phyloP scores from a whole-genome alignment of 1,140 invertebrate species.

The Eriocheir sinensis region DNA sequence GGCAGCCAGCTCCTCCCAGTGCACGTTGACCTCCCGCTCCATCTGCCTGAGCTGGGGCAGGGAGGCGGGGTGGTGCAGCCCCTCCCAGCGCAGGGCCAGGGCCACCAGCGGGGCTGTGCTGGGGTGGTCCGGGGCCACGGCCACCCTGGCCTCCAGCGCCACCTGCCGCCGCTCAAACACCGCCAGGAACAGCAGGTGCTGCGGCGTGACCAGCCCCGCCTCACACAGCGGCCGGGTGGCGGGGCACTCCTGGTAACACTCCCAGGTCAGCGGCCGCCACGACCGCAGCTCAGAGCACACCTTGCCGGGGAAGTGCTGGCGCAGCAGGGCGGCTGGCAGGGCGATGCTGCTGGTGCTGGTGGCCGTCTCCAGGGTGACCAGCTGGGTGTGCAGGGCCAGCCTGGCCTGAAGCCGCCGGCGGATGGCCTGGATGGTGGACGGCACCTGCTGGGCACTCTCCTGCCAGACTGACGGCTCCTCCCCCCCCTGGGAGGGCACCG shows the following conservation, averaged over 20 bases:
- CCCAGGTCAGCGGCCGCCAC: constrained; percentile 87
- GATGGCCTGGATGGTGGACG: constrained; percentile 84
- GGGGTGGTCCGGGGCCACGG: constrained; percentile 92
- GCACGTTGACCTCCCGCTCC: constrained; percentile 88
- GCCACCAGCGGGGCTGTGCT: constrained; percentile 89
- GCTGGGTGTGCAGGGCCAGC: constrained; percentile 88
- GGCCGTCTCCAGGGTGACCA: constrained; percentile 81
- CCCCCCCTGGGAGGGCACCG: neutral
- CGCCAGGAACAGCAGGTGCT: constrained; percentile 82
- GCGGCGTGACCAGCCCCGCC: constrained; percentile 84
- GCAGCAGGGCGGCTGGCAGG: constrained; percentile 70
- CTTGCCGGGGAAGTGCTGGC: constrained; percentile 83
- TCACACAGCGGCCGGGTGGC: constrained; percentile 84
- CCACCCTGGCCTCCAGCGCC: constrained; percentile 89
- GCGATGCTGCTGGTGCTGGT: constrained; percentile 77
- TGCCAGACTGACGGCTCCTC: constrained; percentile 63
- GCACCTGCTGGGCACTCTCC: constrained; percentile 78
- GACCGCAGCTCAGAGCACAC: constrained; percentile 85
- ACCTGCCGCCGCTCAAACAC: constrained; percentile 87
- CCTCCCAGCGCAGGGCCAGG: constrained; percentile 86
- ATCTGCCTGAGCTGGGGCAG: constrained; percentile 89
- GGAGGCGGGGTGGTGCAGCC: constrained; percentile 85
- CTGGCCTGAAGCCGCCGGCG: constrained; percentile 88
- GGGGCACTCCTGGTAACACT: constrained; percentile 85
- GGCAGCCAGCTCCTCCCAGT: constrained; percentile 83